Evolutionary conservation across 2,888 invertebrate species (phyloP), one percentile per base, ranked within the genome.

Genomic region (Chrysotoxum bicinctum): DNA sequence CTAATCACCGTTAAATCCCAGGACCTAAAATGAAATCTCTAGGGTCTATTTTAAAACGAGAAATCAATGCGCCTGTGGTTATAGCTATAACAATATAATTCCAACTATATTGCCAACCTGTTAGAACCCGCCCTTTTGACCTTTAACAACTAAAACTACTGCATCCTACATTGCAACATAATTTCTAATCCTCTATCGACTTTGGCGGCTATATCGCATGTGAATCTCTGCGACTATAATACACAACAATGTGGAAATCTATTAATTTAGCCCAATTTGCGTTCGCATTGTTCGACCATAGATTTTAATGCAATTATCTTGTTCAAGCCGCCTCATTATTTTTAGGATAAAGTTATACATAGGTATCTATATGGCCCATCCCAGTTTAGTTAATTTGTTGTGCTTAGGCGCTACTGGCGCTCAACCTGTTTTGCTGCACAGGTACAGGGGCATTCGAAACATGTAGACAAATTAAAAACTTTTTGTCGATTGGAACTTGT

Each of bases 231-330:
- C 56, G 4, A 30, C 48, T 23, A 52, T 35, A 50, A 35, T 56
- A 35, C 50, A 66, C 10, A 19, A 56, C 73, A 54, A 78, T 45
- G 66, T 72, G 60, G 26, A 75, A 72, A 81, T 80, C 85, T 81
- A 81, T 81, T 77, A 77, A 81, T 76, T 73, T 69, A 66, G 30
- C 21, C 73, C 76, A 73, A 81, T 81, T 76, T 76, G 76, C 40
- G 68, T 80, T 69, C 68, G 73, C 76, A 81, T 76, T 69, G 85
- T 32, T 73, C 9, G 40, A 62, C 70, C 75, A 66, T 79, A 80
- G 81, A 73, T 77, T 77, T 85, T 77, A 77, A 77, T 81, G 73
- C 85, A 81, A 81, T 81, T 81, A 81, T 77, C 84, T 69, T 81
- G 81, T 81, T 69, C 37, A 73, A 81, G 73, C 81, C 64, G 69